Evolutionary conservation across 2,888 invertebrate genomes (phyloP), one percentile per base, ranked within the genome.

Genomic region (Epirrita christyi): DNA sequence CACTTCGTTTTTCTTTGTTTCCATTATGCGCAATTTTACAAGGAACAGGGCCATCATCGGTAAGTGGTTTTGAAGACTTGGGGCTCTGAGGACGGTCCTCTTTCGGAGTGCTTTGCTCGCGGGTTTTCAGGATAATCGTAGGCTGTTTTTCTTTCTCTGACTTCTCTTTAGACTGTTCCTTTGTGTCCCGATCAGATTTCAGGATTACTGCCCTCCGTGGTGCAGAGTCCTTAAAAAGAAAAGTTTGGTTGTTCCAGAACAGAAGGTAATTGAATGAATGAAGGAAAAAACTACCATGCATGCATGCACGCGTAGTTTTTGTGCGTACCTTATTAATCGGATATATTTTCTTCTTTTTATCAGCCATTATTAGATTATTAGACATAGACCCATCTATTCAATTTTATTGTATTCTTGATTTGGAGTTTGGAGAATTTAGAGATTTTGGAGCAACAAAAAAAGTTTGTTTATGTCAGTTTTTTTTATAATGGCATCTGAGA

Each of bases 81-180:
- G 95, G 95, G 43, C 95, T 95, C 6, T 92, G 86, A 0, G 94
- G 92, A 44, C 94, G 84, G 61, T 94, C 94, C 38, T 93, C 92
- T 73, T 92, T 92, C 0, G 87, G 78, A 1, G 87, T 67, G 57
- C 90, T 92, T 49, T 91, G 92, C 79, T 95, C 95, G 61, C 95
- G 88, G 0, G 94, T 93, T 83, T 95, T 95, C 14, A 95, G 81
- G 68, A 96, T 93, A 68, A 96, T 94, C 11, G 95, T 95, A 1
- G 95, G 95, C 64, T 93, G 94, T 61, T 85, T 93, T 55, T 93
- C 93, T 68, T 89, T 92, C 47, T 88, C 88, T 38, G 63, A 74
- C 63, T 87, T 90, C 1, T 89, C 88, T 72, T 88, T 90, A 6
- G 45, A 38, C 46, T 69, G 78, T 32, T 92, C 90, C 70, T 88